These are phyloP conservation scores for Nothura maculosa DNA, from an alignment of 2,797 vertebrate genomes.

Conservation along the genomic window DNA sequence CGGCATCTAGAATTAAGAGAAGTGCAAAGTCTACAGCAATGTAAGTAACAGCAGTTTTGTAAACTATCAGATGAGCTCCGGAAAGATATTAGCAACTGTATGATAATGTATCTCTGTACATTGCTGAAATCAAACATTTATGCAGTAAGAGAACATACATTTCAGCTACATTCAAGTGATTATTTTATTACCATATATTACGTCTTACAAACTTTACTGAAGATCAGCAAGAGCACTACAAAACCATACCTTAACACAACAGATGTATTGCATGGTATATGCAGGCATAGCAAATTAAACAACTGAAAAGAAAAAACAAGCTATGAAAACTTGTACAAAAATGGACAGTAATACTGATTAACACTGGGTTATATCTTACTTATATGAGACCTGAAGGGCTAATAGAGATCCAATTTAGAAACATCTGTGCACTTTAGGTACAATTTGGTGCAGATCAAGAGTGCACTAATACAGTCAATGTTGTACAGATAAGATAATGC, in stretches of 20 bases:
- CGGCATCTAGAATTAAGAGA: constrained; percentile 65
- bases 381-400: constrained; percentile 51
- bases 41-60: constrained; percentile 52
- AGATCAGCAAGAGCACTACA: constrained; percentile 75
- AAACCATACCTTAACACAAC: constrained; percentile 76
- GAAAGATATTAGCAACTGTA: constrained; percentile 31
- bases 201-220: constrained; percentile 78
- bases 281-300: constrained; percentile 70
- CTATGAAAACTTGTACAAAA: constrained; percentile 68
- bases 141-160: constrained; percentile 69
- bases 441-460: constrained; percentile 54
- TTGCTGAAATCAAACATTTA: constrained; percentile 49
- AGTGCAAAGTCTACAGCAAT: constrained; percentile 74
- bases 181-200: constrained; percentile 84
- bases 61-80: constrained; percentile 54
- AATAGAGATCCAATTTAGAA: constrained; percentile 27
- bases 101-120: not conserved
- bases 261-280: constrained; percentile 72
- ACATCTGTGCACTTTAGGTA: constrained; percentile 52
- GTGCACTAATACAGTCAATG: constrained; percentile 61
- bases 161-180: constrained; percentile 77
- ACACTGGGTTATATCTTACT: constrained; percentile 62
- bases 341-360: constrained; percentile 78
- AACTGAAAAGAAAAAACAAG: constrained; percentile 46
- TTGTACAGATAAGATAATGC: constrained; percentile 65